Evolutionary conservation across 2,888 invertebrate species (phyloP).

Genomic region (Ctenicera cuprea): DNA sequence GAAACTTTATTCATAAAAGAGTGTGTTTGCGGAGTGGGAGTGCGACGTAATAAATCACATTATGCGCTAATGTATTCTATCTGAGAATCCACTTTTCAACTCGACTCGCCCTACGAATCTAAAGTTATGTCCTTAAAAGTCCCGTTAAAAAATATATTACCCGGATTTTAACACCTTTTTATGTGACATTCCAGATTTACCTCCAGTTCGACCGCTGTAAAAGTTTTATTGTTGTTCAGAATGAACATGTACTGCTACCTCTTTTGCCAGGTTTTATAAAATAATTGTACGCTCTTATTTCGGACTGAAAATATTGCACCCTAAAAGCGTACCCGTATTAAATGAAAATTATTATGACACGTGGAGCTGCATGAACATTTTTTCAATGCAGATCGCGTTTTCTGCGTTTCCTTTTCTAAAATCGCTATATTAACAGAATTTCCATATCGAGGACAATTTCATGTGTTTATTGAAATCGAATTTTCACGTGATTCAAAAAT

Average conservation of each 20-base stretch:
- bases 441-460: neutral
- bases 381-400: neutral
- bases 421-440: too few species aligned
- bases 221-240: slow-evolving; percentile 47
- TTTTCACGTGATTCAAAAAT: too few species aligned
- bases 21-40: slow-evolving; percentile 28
- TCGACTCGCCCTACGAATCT: slow-evolving; percentile 42
- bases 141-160: slow-evolving; percentile 48
- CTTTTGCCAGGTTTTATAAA: slow-evolving; percentile 4
- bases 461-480: too few species aligned
- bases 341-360: neutral
- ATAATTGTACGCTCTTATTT: slow-evolving; percentile 16
- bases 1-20: slow-evolving; percentile 49
- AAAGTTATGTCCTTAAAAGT: slow-evolving; percentile 46
- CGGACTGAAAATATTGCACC: neutral
- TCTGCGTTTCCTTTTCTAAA: neutral
- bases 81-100: slow-evolving; percentile 48
- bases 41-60: slow-evolving; percentile 43
- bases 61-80: slow-evolving; percentile 47
- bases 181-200: slow-evolving; percentile 54
- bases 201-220: slow-evolving; percentile 42
- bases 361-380: neutral
- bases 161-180: slow-evolving; percentile 55
- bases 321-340: slow-evolving; percentile 8
- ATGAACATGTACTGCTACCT: slow-evolving; percentile 26